Base-by-base conservation (phyloP, 1,140 invertebrate genomes). In the Drosophila grimshawi region DNA sequence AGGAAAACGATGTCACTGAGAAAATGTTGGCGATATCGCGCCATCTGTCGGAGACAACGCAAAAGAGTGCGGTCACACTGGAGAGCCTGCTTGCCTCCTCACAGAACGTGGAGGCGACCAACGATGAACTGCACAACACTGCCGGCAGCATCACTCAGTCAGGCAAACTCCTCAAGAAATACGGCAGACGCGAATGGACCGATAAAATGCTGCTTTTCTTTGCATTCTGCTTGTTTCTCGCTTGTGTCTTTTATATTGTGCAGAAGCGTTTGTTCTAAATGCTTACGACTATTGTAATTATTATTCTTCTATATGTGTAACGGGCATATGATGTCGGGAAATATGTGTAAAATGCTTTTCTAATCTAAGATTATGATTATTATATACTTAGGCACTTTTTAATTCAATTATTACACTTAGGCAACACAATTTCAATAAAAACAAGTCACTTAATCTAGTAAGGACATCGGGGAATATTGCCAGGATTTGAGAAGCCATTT, bases 131-230 rank as follows among this genome's bases (percentile, higher is more conserved):
- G 10, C 95, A 96, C 78, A 95, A 95, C 65, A 98, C 98, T 71
- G 96, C 96, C 5, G 95, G 96, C 77, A 96, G 96, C 6, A 98
- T 99, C 76, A 94, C 95, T 8, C 97, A 97, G 88, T 98, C 98
- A 0, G 95, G 96, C 66, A 98, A 98, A 93, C 93, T 99, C 2
- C 93, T 99, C 41, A 97, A 96, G 27, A 99, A 99, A 94, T 99
- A 99, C 93, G 97, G 97, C 2, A 93, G 98, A 75, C 93, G 98
- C 33, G 98, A 99, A 93, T 96, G 98, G 59, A 99, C 98, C 0
- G 98, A 99, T 91, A 99, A 98, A 94, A 94, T 98, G 49, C 93
- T 99, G 1, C 95, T 99, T 71, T 95, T 97, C 68, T 95, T 99
- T 85, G 97, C 97, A 51, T 96, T 99, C 90, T 94, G 95, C 2